Evolutionary conservation across 1,140 invertebrate species (phyloP).

Genomic region (Aleiodes sp.): DNA sequence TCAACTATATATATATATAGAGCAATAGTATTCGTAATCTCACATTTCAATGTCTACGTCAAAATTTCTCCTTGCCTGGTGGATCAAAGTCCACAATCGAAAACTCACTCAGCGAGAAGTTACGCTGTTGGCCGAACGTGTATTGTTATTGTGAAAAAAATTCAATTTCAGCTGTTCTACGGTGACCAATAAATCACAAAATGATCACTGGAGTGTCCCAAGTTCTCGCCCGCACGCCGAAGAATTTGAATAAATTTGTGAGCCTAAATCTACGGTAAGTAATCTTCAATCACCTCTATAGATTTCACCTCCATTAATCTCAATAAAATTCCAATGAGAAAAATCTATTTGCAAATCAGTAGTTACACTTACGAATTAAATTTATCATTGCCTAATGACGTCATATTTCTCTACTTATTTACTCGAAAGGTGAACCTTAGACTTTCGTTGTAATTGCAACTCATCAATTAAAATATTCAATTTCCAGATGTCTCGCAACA

Average conservation of each 20-base stretch:
- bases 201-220: slow-evolving; percentile 43
- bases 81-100: slow-evolving; percentile 25
- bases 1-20: too few species aligned
- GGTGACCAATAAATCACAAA: neutral
- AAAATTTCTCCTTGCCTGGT: neutral
- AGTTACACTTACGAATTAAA: too few species aligned
- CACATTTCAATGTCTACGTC: neutral
- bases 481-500: slow-evolving; percentile 61
- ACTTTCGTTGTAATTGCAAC: neutral
- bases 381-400: too few species aligned
- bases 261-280: slow-evolving; percentile 43
- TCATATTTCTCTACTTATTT: neutral
- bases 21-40: too few species aligned
- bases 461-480: slow-evolving; percentile 17
- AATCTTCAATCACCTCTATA: too few species aligned
- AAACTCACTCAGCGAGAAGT: neutral
- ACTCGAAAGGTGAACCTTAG: neutral
- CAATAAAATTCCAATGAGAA: too few species aligned
- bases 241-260: slow-evolving; percentile 39
- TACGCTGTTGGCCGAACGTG: neutral
- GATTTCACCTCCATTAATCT: too few species aligned
- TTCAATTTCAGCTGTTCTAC: neutral
- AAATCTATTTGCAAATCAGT: too few species aligned
- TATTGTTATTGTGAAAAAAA: neutral
- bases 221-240: slow-evolving; percentile 27